Evolutionary conservation across 1,140 invertebrate species (phyloP), one percentile per base, ranked within the genome.

Genomic region (Mamestra configurata): DNA sequence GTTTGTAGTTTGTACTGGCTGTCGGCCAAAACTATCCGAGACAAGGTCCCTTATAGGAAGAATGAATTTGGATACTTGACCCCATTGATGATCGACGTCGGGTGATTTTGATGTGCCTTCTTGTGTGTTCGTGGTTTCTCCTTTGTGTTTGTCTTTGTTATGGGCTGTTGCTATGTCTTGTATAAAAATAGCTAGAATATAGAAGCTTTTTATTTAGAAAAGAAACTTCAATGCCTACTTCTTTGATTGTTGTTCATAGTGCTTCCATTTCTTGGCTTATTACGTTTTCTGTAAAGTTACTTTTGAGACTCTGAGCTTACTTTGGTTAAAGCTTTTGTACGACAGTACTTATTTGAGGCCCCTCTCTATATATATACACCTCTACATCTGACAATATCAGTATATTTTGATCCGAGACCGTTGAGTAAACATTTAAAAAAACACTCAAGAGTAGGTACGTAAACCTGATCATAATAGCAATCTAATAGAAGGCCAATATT

Each of bases 61-160:
- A 61, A 64, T 76, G 27, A 76, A 64, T 76, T 76, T 61, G 73
- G 55, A 61, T 37, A 76, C 40, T 61, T 64, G 73, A 76, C 73
- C 73, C 20, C 37, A 15, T 68, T 61, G 73, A 20, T 64, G 64
- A 68, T 49, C 37, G 64, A 68, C 5, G 40, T 46, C 40, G 18
- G 37, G 0, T 68, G 40, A 46, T 68, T 46, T 68, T 68, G 68
- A 31, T 71, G 27, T 64, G n/a, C 20, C 35, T 64, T 37, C 11
- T 27, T 49, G n/a, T 49, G 20, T 11, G 22, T 24, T 13, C 18
- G 1, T 55, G 11, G 46, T n/a, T 59, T n/a, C 7, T 61, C 20
- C 8, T n/a, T 61, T 37, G 20, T 37, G 27, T 35, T 10, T 11
- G 18, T 64, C 20, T 20, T 40, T 64, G 7, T 5, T 64, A 15